Evolutionary conservation across 2,888 invertebrate species (phyloP), one percentile per base, ranked within the genome.

Genomic region (Zhuqinia jingwanae): DNA sequence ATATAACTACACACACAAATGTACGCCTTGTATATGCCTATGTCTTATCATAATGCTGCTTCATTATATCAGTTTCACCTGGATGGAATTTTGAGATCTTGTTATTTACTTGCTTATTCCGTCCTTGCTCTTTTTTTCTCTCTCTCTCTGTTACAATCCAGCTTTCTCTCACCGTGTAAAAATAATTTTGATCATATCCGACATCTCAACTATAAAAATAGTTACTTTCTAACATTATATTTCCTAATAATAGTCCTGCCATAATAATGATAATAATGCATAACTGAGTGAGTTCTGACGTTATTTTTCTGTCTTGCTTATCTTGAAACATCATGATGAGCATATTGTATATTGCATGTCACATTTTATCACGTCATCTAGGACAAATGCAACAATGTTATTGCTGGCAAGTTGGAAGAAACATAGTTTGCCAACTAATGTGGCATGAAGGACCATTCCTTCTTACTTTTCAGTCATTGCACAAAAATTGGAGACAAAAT

Each of bases 361-460:
- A 56, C 42, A 56, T 50, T 58, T n/a, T 27, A 76, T 76, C 73
- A 76, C 58, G 56, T 76, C 56, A 76, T 25, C 25, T 25, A n/a
- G 50, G 22, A 53, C 27, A 30, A 75, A 53, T 53, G 11, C 27
- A 53, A 30, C 30, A 15, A 50, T 75, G 53, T 75, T 76, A 15
- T 73, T 22, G n/a, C n/a, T n/a, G n/a, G n/a, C n/a, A n/a, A n/a
- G n/a, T n/a, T n/a, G n/a, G n/a, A n/a, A n/a, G n/a, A n/a, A n/a
- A n/a, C n/a, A n/a, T n/a, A n/a, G n/a, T n/a, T n/a, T n/a, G n/a
- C n/a, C n/a, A n/a, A n/a, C n/a, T n/a, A n/a, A n/a, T n/a, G n/a
- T n/a, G n/a, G n/a, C n/a, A n/a, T n/a, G n/a, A n/a, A n/a, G n/a
- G n/a, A n/a, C n/a, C n/a, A n/a, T n/a, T n/a, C n/a, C n/a, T n/a